These are phyloP conservation scores for Anoncus sp. DNA, from an alignment of 2,888 invertebrate species.

Conservation along the genomic window DNA sequence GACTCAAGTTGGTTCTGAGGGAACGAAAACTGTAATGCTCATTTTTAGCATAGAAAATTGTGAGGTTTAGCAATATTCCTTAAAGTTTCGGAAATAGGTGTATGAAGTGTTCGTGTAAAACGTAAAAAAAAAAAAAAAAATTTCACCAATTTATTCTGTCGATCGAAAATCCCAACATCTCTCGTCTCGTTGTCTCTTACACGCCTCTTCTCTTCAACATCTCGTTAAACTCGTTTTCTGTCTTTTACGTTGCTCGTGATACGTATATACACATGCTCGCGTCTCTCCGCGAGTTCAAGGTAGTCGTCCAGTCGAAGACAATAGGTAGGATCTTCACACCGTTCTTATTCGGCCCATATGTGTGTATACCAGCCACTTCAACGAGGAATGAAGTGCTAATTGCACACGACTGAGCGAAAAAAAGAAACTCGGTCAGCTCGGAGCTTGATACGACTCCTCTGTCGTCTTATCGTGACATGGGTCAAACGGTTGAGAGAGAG, in stretches of 20 bases:
- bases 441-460: background rate
- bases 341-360: background rate
- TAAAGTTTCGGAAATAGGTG: too few species aligned
- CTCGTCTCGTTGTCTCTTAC: conserved; percentile 3
- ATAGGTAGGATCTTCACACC: conserved; percentile 11
- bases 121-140: too few species aligned
- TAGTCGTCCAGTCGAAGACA: conserved; percentile 28
- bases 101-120: too few species aligned
- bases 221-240: conserved; percentile 9
- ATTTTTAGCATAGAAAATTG: too few species aligned
- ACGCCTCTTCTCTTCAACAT: background rate
- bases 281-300: conserved; percentile 28
- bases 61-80: too few species aligned
- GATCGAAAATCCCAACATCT: too few species aligned
- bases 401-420: conserved; percentile 2
- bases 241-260: background rate
- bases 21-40: too few species aligned
- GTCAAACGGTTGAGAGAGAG: background rate
- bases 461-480: conserved; percentile 12
- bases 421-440: conserved; percentile 40
- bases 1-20: too few species aligned
- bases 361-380: background rate
- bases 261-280: background rate
- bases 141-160: too few species aligned
- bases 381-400: conserved; percentile 26